Conservation (phyloP, 1,140 invertebrate species). For the Lordiphosa mommai region DNA sequence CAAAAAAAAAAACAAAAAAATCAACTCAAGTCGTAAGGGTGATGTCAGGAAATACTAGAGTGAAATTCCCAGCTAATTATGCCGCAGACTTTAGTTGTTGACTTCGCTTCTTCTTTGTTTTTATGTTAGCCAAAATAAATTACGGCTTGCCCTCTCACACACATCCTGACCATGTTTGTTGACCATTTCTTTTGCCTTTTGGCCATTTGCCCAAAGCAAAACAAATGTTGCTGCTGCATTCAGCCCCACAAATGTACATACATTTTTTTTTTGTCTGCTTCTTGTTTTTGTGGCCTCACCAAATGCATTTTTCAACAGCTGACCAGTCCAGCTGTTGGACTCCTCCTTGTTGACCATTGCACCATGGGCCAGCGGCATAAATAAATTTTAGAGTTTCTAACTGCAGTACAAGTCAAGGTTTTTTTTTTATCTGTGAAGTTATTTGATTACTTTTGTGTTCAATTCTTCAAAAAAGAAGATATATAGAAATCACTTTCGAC, state of each 20-base stretch:
- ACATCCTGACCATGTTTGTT: conserved; percentile 33
- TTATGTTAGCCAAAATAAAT: conserved; percentile 30
- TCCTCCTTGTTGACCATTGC: neutral
- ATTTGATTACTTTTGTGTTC: too few species aligned
- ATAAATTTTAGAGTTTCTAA: too few species aligned
- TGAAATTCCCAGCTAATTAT: conserved; percentile 50
- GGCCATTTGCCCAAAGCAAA: conserved; percentile 40
- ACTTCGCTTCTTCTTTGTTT: conserved; percentile 2
- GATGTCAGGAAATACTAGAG: conserved; percentile 16
- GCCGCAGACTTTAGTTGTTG: conserved; percentile 47
- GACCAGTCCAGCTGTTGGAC: conserved; percentile 9
- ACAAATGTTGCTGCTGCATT: conserved; percentile 47
- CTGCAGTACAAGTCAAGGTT: too few species aligned
- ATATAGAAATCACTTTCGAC: too few species aligned
- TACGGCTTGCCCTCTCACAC: conserved; percentile 36
- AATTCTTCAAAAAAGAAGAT: too few species aligned
- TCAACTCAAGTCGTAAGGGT: neutral
- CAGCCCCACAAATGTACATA: conserved; percentile 7
- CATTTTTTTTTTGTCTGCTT: neutral
- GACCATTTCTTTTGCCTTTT: conserved; percentile 38
- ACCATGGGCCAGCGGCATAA: too few species aligned
- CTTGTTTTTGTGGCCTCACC: conserved; percentile 19
- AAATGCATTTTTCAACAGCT: conserved; percentile 52
- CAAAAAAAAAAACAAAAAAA: conserved; percentile 25
- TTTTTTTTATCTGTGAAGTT: too few species aligned